Evolutionary conservation across 2,797 vertebrate genomes (phyloP).

Genomic region (Crenuchus spilurus): DNA sequence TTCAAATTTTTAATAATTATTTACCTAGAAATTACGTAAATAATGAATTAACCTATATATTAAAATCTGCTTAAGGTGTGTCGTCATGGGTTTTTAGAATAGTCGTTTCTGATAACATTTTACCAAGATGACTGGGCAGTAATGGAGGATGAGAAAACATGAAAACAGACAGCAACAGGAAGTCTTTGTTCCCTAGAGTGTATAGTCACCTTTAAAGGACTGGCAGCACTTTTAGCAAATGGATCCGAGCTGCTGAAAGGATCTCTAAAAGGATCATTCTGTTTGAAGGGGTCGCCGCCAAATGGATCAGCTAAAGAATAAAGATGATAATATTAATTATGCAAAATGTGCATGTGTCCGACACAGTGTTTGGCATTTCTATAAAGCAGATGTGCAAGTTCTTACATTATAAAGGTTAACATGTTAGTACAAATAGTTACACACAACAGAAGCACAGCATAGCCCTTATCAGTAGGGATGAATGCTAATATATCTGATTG

Average conservation of each 20-base stretch:
- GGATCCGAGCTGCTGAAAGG: conserved; percentile 86
- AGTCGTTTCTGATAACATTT: not conserved
- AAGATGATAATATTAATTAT: too few species aligned
- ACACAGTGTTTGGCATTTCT: too few species aligned
- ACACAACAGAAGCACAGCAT: too few species aligned
- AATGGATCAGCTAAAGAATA: conserved; percentile 79
- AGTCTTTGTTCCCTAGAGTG: not conserved
- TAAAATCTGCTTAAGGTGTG: not conserved
- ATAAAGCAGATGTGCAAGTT: too few species aligned
- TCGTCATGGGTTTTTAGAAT: not conserved
- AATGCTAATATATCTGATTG: too few species aligned
- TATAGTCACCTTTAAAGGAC: conserved; percentile 82
- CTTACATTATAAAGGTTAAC: too few species aligned
- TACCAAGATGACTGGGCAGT: not conserved
- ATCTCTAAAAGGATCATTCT: conserved; percentile 80
- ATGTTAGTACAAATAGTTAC: too few species aligned
- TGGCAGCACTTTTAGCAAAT: conserved; percentile 82
- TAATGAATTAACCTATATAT: too few species aligned
- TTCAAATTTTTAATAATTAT: too few species aligned
- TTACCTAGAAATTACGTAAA: too few species aligned
- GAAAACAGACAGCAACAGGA: not conserved
- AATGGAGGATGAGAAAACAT: not conserved
- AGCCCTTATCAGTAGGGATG: too few species aligned
- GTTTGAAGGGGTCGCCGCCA: conserved; percentile 82
- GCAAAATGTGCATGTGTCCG: not conserved